These are phyloP conservation scores for Eupithecia inturbata DNA, from an alignment of 2,888 invertebrate genomes.

Conservation along the genomic window DNA sequence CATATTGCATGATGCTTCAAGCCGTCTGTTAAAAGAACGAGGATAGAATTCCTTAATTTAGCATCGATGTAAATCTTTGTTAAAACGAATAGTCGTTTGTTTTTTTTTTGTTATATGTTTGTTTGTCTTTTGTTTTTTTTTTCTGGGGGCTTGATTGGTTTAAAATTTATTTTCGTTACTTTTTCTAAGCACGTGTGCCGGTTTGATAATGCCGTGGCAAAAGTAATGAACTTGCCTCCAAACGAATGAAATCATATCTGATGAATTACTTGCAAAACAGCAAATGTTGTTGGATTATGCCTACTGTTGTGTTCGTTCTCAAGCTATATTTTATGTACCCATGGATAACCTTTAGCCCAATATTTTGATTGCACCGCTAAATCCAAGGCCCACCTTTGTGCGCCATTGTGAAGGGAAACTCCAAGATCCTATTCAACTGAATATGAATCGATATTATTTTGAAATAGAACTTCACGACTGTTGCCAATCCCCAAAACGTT, in stretches of 20 bases:
- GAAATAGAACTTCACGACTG: slow-evolving; percentile 53
- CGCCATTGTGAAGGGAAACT: slow-evolving; percentile 61
- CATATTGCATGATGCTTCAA: too few relatives aligned
- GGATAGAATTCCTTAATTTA: too few relatives aligned
- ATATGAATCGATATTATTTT: slow-evolving; percentile 58
- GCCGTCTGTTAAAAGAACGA: too few relatives aligned
- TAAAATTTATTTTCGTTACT: too few relatives aligned
- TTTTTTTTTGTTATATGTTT: too few relatives aligned
- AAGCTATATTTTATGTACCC: neutral
- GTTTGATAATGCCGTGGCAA: neutral
- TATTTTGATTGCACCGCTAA: slow-evolving; percentile 53
- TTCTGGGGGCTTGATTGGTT: too few relatives aligned
- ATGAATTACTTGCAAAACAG: neutral
- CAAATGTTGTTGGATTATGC: neutral
- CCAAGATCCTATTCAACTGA: slow-evolving; percentile 59
- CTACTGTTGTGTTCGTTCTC: neutral
- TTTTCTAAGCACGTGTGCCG: too few relatives aligned
- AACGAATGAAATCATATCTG: neutral
- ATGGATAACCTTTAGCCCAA: slow-evolving; percentile 64
- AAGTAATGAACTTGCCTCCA: neutral
- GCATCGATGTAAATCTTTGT: too few relatives aligned
- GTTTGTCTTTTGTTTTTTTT: too few relatives aligned
- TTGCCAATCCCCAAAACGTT: slow-evolving; percentile 3
- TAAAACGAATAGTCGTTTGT: too few relatives aligned
- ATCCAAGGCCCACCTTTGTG: slow-evolving; percentile 70